A percentile compares a stretch with the other conserved stretches of the same genome.
Evolutionary conservation across 2,113 vertebrate genomes (phyloP).

Genomic region (Mustelus asterias): DNA sequence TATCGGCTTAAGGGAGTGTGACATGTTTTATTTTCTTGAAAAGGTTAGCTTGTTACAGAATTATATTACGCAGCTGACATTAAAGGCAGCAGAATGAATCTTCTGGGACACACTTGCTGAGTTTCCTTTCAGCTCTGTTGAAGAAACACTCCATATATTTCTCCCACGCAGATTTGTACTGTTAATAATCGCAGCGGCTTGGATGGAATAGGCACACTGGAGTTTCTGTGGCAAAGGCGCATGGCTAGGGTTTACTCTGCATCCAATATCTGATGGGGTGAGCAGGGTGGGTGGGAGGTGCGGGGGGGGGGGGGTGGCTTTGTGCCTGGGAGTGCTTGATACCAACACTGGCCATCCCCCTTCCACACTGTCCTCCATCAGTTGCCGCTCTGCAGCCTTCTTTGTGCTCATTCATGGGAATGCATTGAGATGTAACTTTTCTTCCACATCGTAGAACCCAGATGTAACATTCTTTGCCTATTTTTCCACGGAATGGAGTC

Average conservation of each 20-base stretch:
- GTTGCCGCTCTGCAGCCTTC: too few relatives aligned
- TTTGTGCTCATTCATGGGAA: not conserved
- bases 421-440: not conserved
- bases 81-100: not conserved
- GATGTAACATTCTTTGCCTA: not conserved
- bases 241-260: not conserved
- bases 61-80: not conserved
- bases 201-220: not conserved
- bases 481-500: not conserved
- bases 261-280: too few relatives aligned
- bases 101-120: not conserved
- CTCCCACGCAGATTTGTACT: not conserved
- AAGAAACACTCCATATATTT: not conserved
- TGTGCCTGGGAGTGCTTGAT: not conserved
- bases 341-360: not conserved
- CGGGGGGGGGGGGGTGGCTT: too few relatives aligned
- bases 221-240: not conserved
- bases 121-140: not conserved
- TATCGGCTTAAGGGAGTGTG: not conserved
- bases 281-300: too few relatives aligned
- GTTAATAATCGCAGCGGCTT: not conserved
- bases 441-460: not conserved
- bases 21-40: constrained; percentile 18
- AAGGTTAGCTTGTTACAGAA: not conserved
- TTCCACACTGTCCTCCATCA: not conserved